Evolutionary conservation across 2,113 vertebrate genomes (phyloP), one percentile per base, ranked within the genome.

Genomic region (Oreochromis spilurus): DNA sequence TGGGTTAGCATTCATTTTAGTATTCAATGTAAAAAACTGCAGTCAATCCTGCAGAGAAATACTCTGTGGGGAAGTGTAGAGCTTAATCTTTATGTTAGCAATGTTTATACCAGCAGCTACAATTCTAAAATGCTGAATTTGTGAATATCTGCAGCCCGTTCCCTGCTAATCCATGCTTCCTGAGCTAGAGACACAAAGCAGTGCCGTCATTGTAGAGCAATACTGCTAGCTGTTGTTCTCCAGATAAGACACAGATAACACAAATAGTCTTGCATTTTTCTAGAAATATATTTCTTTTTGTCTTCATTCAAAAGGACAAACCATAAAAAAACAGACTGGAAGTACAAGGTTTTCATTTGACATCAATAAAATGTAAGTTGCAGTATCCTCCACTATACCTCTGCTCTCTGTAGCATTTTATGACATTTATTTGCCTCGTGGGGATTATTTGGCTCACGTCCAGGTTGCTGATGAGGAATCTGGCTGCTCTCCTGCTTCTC

Each of bases 381-480:
- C 19, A 62, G 24, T 81, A 48, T 67, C 58, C 45, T 36, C 48
- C 79, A 24, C 50, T 19, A 54, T 90, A 85, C 72, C 82, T 52
- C 89, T 75, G 54, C 45, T 81, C 57, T 65, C 54, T 89, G 36
- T 52, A 83, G 72, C 50, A 50, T 85, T 77, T 65, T 79, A 19
- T 87, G 80, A 62, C 83, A 87, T 93, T 91, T 94, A 89, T 92
- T 84, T 82, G 81, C 85, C 87, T 55, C 55, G 77, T 60, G 54
- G 53, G 90, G 65, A 91, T 87, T 65, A 90, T 84, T 55, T 91
- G 87, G 88, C 89, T 58, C 29, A 16, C 67, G n/a, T 85, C 86
- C 92, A 93, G 72, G 60, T 36, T 88, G 84, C 81, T 90, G 84
- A 94, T 93, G 85, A 67, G 87, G 60, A 77, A 83, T 45, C 79